A percentile compares a stretch with the other conserved stretches of the same genome.
These are phyloP conservation scores for Ormyrus thymus DNA, from an alignment of 2,888 invertebrate genomes.

Conservation along the genomic window DNA sequence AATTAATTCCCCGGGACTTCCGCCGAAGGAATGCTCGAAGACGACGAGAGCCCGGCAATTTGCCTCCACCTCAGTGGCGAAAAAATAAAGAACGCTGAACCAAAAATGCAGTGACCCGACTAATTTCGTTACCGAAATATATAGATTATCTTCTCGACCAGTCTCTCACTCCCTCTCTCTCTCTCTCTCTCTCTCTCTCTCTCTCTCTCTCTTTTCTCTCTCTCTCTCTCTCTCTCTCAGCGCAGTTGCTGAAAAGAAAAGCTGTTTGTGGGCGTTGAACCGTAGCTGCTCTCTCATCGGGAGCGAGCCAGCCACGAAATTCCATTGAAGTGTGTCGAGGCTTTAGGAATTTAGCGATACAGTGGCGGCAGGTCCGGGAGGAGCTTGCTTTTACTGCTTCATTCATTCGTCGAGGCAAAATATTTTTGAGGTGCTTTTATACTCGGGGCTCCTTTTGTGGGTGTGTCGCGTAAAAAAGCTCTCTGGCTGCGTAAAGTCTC, in stretches of 20 bases:
- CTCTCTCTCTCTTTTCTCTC: too few relatives aligned
- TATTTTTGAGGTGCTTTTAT: too few relatives aligned
- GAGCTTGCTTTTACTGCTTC: too few relatives aligned
- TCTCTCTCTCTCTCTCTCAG: too few relatives aligned
- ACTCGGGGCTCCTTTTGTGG: too few relatives aligned
- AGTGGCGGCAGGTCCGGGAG: neutral
- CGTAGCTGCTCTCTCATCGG: neutral
- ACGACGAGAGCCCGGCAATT: neutral
- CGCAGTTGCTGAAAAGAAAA: constrained; percentile 52
- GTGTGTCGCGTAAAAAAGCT: too few relatives aligned
- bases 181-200: too few relatives aligned
- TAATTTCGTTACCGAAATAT: constrained; percentile 58
- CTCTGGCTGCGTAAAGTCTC: too few relatives aligned
- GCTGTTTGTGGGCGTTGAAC: constrained; percentile 22
- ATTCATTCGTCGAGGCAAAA: too few relatives aligned
- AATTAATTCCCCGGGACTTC: neutral
- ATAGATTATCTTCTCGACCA: constrained; percentile 45
- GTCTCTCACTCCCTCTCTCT: too few relatives aligned
- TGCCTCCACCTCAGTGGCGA: neutral
- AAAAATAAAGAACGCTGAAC: constrained; percentile 34
- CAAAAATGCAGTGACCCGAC: constrained; percentile 55
- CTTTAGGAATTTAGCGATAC: constrained; percentile 10
- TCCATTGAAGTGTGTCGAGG: constrained; percentile 33
- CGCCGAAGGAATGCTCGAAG: constrained; percentile 27
- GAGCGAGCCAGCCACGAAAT: neutral